Conservation (phyloP, 2,888 invertebrate species). For the Cyclophora punctaria region DNA sequence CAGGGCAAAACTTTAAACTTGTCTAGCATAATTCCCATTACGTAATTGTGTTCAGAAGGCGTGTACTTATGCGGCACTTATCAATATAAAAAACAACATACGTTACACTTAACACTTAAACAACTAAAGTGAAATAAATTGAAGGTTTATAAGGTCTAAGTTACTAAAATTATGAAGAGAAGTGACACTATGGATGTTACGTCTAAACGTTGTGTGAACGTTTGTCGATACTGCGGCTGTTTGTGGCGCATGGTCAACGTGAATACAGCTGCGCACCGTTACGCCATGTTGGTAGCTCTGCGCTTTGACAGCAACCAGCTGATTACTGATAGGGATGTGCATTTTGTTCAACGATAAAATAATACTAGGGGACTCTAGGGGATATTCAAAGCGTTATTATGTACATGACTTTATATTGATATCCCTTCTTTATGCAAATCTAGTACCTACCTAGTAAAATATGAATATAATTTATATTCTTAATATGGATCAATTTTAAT, state of each 20-base stretch:
- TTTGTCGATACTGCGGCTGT: constrained; percentile 71
- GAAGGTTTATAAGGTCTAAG: constrained; percentile 55
- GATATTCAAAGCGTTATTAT: too few species aligned
- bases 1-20: constrained; percentile 74
- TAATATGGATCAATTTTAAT: too few species aligned
- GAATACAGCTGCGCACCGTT: constrained; percentile 48
- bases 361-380: too few species aligned
- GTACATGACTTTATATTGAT: too few species aligned
- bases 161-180: constrained; percentile 65
- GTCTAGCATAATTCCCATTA: constrained; percentile 76
- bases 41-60: constrained; percentile 68
- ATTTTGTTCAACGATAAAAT: too few species aligned
- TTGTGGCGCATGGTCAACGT: constrained; percentile 58
- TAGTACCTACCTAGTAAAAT: too few species aligned
- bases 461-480: too few species aligned
- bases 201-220: constrained; percentile 72
- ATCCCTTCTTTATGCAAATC: too few species aligned
- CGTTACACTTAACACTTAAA: constrained; percentile 68
- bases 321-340: constrained; percentile 48
- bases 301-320: constrained; percentile 65
- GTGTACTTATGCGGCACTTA: constrained; percentile 63
- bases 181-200: constrained; percentile 67
- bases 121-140: constrained; percentile 58
- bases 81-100: constrained; percentile 56
- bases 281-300: constrained; percentile 48